Base-by-base conservation (phyloP, 2,113 vertebrate genomes). In the human (Homo sapiens) region DNA sequence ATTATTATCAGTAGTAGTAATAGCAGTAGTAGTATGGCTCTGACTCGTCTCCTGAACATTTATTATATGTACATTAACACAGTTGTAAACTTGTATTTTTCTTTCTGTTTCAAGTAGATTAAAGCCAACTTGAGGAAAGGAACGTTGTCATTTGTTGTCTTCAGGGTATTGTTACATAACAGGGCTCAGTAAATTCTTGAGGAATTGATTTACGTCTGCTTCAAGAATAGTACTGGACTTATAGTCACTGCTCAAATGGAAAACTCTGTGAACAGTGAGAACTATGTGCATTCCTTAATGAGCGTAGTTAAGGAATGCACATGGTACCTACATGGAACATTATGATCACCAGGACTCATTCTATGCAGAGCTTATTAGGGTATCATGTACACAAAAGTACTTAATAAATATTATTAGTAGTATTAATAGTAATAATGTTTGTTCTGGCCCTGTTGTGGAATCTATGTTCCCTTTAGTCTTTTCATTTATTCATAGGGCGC, bases 401-500 rank as follows among this genome's bases (percentile, higher is more conserved):
- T 98, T 97, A 96, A 93, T 96, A 96, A 96, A 94, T 98, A 85
- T 96, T 96, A 94, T 27, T 91, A 89, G 52, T 93, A 93, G n/a
- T 95, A 73, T 97, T 97, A 96, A 96, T 95, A 97, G 89, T 92
- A 93, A 80, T 88, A 95, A 91, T 97, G 61, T 98, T 96, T 98
- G 70, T 93, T 97, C 89, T 97, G 90, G 75, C 35, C 61, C 89
- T 93, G 79, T 89, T 95, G 83, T 96, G 91, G 82, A 97, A 92
- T 96, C 72, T 94, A 23, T 72, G 64, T 95, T 97, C 91, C 93
- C 93, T 95, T 96, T 92, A 95, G 91, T 96, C 93, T 97, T 88
- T 93, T 93, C 97, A 94, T 96, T 96, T 97, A 95, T 98, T 93
- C 93, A 85, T 89, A 79, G 82, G 89, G 55, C n/a, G 94, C 91